These are phyloP conservation scores for Scytalopus superciliaris DNA, from an alignment of 2,113 vertebrate genomes.

Conservation along the genomic window DNA sequence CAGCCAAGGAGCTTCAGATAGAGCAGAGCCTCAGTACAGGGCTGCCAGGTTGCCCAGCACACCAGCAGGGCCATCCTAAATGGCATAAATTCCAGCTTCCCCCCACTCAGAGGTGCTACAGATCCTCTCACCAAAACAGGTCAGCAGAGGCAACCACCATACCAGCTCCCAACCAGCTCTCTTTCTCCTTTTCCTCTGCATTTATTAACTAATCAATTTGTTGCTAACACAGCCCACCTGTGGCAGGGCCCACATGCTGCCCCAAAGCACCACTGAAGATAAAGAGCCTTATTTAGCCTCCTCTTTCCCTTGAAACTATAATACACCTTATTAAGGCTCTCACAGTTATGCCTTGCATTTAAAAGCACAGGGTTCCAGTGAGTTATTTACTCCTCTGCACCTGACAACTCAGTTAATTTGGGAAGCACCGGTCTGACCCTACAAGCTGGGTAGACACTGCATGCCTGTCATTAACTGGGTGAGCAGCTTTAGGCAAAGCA, in stretches of 20 bases:
- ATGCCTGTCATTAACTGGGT: not conserved
- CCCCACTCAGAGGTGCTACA: accelerated
- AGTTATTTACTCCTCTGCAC: not conserved
- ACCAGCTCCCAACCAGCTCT: accelerated
- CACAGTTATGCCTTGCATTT: not conserved
- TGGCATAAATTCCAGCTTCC: accelerated
- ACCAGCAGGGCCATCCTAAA: not conserved
- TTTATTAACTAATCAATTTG: not conserved
- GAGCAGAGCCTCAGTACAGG: not conserved
- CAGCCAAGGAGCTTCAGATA: accelerated
- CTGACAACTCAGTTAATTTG: not conserved
- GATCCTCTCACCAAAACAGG: not conserved
- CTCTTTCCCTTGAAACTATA: too few species aligned
- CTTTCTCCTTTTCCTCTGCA: not conserved
- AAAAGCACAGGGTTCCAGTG: not conserved
- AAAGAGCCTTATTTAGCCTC: not conserved
- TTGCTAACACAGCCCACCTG: not conserved
- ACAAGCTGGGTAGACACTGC: not conserved
- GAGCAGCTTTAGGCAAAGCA: not conserved
- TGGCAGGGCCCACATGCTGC: not conserved
- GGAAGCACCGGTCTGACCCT: not conserved
- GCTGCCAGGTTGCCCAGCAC: accelerated
- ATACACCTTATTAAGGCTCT: not conserved
- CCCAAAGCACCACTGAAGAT: not conserved
- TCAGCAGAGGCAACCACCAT: accelerated